These are phyloP conservation scores for Lordiphosa stackelbergi DNA, from an alignment of 1,140 invertebrate species.

Conservation along the genomic window DNA sequence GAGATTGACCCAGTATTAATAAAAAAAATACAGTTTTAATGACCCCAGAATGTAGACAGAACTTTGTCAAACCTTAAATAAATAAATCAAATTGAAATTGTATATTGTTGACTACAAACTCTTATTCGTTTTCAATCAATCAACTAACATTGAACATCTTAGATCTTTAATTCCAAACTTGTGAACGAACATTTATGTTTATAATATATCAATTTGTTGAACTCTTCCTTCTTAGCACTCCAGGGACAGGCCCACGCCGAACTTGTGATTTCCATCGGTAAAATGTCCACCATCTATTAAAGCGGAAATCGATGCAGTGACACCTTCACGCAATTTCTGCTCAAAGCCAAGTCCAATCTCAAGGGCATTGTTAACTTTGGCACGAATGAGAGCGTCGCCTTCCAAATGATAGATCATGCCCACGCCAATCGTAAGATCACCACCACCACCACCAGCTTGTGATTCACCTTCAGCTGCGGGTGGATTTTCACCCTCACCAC, in stretches of 20 bases:
- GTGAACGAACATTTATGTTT: not conserved
- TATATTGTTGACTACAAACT: too few species aligned
- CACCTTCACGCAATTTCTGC: slow-evolving; percentile 48
- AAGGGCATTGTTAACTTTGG: slow-evolving; percentile 40
- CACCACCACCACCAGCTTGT: not conserved
- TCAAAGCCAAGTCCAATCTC: slow-evolving; percentile 58
- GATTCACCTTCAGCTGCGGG: not conserved
- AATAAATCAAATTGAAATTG: too few species aligned
- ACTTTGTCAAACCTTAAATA: too few species aligned
- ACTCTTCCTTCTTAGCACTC: slow-evolving; percentile 28
- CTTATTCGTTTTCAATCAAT: too few species aligned
- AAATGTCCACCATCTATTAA: slow-evolving; percentile 28
- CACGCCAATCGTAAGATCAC: slow-evolving; percentile 14
- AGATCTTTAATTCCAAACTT: too few species aligned
- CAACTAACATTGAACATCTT: too few species aligned
- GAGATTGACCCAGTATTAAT: too few species aligned
- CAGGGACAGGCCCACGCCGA: slow-evolving; percentile 51
- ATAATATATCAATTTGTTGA: slow-evolving; percentile 2
- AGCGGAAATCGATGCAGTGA: slow-evolving; percentile 47
- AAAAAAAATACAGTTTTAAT: too few species aligned
- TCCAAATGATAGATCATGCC: slow-evolving; percentile 53
- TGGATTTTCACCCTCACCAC: not conserved
- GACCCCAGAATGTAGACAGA: too few species aligned
- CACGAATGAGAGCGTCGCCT: slow-evolving; percentile 46
- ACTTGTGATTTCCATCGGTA: slow-evolving; percentile 39